Evolutionary conservation across 2,113 vertebrate genomes (phyloP).

Genomic region (Coregonus clupeaformis): DNA sequence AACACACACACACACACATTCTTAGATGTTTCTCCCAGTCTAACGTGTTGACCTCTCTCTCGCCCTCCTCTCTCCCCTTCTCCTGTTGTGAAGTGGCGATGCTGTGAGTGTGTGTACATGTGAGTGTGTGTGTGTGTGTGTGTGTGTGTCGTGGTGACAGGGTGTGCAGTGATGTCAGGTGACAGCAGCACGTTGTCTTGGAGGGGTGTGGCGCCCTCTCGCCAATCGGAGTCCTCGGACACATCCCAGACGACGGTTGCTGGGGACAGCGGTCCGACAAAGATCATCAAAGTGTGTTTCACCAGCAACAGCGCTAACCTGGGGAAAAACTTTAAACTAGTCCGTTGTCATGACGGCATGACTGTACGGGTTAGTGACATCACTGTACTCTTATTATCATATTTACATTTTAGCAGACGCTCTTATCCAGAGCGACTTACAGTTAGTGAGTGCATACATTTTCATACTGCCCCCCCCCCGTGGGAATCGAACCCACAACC

Average conservation of each 20-base stretch:
- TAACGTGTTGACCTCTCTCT: background rate
- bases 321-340: conserved; percentile 94
- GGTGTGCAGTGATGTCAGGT: conserved; percentile 78
- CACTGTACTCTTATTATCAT: background rate
- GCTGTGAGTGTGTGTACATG: conserved; percentile 13
- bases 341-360: conserved; percentile 85
- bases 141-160: conserved; percentile 24
- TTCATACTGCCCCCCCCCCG: too few species aligned
- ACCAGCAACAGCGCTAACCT: conserved; percentile 90
- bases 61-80: background rate
- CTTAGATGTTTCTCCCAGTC: too few species aligned
- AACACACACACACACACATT: too few species aligned
- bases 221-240: conserved; percentile 40
- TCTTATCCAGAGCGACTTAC: too few species aligned
- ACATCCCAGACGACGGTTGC: conserved; percentile 49
- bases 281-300: conserved; percentile 96
- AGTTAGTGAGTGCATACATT: too few species aligned
- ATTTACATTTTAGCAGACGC: too few species aligned
- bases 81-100: conserved; percentile 1
- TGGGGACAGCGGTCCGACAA: conserved; percentile 61
- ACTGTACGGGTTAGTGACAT: conserved; percentile 79
- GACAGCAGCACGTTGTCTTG: conserved; percentile 78
- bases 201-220: conserved; percentile 63
- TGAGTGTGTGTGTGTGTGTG: conserved; percentile 7
- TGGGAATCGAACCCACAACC: too few species aligned